Base-by-base conservation (phyloP, 2,797 vertebrate species). In the Pseudochirops corinnae region DNA sequence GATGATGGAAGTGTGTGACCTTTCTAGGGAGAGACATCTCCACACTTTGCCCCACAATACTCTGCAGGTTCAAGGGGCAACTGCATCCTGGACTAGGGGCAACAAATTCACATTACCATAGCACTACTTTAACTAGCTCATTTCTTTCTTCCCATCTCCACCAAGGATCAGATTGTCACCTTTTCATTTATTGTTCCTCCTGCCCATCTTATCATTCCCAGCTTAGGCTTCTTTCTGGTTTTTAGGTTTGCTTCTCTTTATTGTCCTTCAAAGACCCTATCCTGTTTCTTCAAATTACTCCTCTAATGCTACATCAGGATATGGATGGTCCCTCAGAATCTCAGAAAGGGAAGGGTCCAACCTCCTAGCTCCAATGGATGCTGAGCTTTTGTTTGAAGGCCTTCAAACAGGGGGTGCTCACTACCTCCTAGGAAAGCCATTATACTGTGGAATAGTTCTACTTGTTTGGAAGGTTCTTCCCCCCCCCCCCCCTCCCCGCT, bases 401-500 rank as follows among this genome's bases (percentile, higher is more conserved):
- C 33, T 67, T 39, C 16, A 18, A 14, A 16, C 62, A 39, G 16
- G 33, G 33, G 26, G 9, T 74, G 14, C 1, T 39, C 33, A n/a
- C 62, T 67, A 67, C 33, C 62, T 67, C 62, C 33, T n/a, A 67
- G 62, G 33, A n/a, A n/a, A 67, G n/a, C 16, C 67, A 39, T 39
- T 74, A 39, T 74, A 74, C n/a, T 74, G 7, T 74, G 6, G n/a
- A n/a, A 74, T 24, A 74, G 21, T 16, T 24, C 33, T 18, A n/a
- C n/a, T 67, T 67, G 62, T 67, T 31, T 18, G 62, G 33, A 67
- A 67, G 1, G 1, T n/a, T 29, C 12, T 31, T 60, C 3, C 16
- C 6, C 18, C 12, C 1, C 62, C 1, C 16, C 6, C 18, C 12
- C 1, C 62, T 4, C 6, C 18, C 12, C 1, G 33, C 1, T 7